Evolutionary conservation across 2,797 vertebrate genomes (phyloP).

Genomic region (Enteromius paludinosus): DNA sequence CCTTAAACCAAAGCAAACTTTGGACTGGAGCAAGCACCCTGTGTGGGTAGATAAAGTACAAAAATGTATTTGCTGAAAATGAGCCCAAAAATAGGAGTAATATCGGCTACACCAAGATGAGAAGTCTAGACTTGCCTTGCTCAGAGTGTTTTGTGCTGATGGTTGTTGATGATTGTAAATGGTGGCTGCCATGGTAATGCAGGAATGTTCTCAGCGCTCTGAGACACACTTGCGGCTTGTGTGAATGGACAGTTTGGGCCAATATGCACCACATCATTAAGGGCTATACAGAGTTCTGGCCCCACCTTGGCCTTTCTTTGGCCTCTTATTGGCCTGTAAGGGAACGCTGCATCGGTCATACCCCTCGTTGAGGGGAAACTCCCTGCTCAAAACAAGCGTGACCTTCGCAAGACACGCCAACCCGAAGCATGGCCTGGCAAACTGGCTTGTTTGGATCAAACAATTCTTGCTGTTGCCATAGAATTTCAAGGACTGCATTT

Average conservation of each 20-base stretch:
- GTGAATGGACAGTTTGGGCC: constrained; percentile 37
- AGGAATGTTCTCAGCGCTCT: constrained; percentile 57
- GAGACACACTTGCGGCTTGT: constrained; percentile 55
- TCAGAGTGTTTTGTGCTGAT: constrained; percentile 31
- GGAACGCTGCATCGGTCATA: constrained; percentile 46
- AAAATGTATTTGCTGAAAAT: background rate
- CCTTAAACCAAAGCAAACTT: constrained; percentile 1
- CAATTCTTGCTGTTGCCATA: constrained; percentile 19
- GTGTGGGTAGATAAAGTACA: background rate
- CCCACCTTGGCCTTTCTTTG: constrained; percentile 36
- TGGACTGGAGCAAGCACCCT: background rate
- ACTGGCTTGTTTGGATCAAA: constrained; percentile 37
- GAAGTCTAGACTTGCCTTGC: background rate
- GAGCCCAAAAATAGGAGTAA: background rate
- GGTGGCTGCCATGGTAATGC: constrained; percentile 52
- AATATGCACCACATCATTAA: constrained; percentile 52
- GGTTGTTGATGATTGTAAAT: constrained; percentile 51
- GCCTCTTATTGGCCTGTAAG: constrained; percentile 34
- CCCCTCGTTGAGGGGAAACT: constrained; percentile 52
- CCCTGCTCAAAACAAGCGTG: constrained; percentile 50
- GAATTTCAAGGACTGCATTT: constrained; percentile 20
- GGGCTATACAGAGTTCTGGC: constrained; percentile 48
- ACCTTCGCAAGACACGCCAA: constrained; percentile 51
- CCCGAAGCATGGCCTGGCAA: constrained; percentile 23
- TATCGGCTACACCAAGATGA: constrained; percentile 9